Conservation (phyloP, 2,888 invertebrate species). For the Arge pagana region DNA sequence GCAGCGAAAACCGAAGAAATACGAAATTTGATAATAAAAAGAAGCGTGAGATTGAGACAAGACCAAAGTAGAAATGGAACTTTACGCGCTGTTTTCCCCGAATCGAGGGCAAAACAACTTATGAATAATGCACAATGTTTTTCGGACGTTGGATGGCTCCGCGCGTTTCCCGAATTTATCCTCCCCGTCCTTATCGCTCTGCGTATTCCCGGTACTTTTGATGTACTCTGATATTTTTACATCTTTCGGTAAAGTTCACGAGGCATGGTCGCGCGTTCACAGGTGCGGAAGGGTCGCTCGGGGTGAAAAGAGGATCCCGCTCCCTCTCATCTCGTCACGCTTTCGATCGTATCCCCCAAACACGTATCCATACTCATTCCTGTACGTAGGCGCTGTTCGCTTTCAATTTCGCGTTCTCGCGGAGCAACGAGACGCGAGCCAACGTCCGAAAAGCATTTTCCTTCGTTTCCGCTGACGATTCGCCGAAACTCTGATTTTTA, state of each 20-base stretch:
- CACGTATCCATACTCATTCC: no score
- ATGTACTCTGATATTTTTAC: constrained; percentile 8
- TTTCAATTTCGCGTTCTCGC: no score
- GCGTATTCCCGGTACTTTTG: neutral
- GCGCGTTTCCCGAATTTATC: neutral
- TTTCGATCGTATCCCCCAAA: no score
- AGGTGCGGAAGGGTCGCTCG: no score
- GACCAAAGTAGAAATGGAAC: no score
- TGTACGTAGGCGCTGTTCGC: no score
- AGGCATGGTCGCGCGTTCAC: constrained; percentile 57
- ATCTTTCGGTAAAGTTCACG: constrained; percentile 45
- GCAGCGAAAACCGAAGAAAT: no score
- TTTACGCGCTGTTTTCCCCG: constrained; percentile 25
- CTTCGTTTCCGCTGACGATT: neutral
- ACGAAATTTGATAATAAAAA: no score
- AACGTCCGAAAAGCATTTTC: constrained; percentile 19
- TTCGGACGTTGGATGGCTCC: constrained; percentile 47
- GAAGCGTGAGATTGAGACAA: no score
- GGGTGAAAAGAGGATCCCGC: neutral
- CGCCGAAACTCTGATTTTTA: no score
- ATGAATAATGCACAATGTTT: constrained; percentile 54
- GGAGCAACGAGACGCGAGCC: neutral
- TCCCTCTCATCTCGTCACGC: neutral
- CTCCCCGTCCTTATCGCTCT: neutral
- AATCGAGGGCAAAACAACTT: constrained; percentile 36